Evolutionary conservation across 1,140 invertebrate genomes (phyloP).

Genomic region (Lucilia cuprina): DNA sequence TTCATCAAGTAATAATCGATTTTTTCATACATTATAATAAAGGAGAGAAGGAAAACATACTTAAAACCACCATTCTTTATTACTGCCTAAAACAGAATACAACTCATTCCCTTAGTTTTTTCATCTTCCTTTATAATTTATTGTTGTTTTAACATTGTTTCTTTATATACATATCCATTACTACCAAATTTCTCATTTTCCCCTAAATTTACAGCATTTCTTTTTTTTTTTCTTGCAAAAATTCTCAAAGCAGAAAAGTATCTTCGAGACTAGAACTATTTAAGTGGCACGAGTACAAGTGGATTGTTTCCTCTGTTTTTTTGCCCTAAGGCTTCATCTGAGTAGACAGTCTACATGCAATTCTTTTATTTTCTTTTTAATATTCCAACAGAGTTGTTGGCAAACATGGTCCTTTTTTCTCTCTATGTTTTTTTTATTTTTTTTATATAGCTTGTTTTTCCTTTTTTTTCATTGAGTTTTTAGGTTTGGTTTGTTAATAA

Average conservation of each 20-base stretch:
- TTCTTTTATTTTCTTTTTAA: neutral
- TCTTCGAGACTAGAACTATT: neutral
- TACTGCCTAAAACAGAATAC: neutral
- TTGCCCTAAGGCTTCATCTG: neutral
- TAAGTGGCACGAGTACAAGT: neutral
- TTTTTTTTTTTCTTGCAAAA: neutral
- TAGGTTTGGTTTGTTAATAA: constrained; percentile 27
- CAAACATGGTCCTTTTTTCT: neutral
- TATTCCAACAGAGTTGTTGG: neutral
- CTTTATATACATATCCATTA: neutral
- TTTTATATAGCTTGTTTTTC: neutral
- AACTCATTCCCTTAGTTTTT: neutral
- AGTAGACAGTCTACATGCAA: neutral
- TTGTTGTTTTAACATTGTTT: neutral
- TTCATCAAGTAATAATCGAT: neutral
- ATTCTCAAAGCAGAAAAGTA: neutral
- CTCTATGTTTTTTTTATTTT: neutral
- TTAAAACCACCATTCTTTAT: neutral
- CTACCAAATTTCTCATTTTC: neutral
- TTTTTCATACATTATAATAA: neutral
- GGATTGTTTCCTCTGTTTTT: neutral
- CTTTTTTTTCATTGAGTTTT: neutral
- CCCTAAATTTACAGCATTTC: neutral
- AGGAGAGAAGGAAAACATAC: neutral
- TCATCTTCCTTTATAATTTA: neutral